Evolutionary conservation across 2,888 invertebrate species (phyloP).

Genomic region (Netelia melanura): DNA sequence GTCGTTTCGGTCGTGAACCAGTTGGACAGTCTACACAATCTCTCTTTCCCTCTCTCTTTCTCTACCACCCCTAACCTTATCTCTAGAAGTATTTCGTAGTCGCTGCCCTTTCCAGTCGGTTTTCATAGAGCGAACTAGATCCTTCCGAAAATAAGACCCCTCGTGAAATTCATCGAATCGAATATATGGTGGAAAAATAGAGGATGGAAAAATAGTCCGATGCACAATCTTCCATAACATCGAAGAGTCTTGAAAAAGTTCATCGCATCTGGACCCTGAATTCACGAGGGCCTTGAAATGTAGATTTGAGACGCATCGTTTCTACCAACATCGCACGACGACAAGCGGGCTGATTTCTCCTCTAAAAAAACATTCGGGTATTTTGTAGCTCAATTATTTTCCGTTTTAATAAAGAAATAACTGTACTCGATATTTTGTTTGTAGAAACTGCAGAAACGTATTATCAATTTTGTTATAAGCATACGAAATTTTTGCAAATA

Average conservation of each 20-base stretch:
- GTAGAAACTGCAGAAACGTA: too few species aligned
- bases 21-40: constrained; percentile 22
- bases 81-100: not conserved
- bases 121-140: constrained; percentile 11
- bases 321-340: too few species aligned
- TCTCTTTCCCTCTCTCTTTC: constrained; percentile 17
- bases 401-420: too few species aligned
- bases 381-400: too few species aligned
- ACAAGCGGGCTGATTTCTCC: too few species aligned
- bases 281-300: too few species aligned
- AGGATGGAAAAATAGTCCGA: not conserved
- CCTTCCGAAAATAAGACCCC: constrained; percentile 1
- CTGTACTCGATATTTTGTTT: too few species aligned
- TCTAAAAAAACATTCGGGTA: too few species aligned
- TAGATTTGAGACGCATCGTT: too few species aligned
- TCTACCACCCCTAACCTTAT: not conserved
- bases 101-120: not conserved
- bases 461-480: too few species aligned
- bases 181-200: constrained; percentile 16
- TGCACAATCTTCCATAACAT: not conserved
- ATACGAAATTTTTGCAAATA: too few species aligned
- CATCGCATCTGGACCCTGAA: not conserved
- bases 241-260: not conserved
- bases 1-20: constrained; percentile 54
- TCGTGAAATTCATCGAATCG: constrained; percentile 10